Evolutionary conservation across 2,888 invertebrate species (phyloP).

Genomic region (Drosophila neonasuta): DNA sequence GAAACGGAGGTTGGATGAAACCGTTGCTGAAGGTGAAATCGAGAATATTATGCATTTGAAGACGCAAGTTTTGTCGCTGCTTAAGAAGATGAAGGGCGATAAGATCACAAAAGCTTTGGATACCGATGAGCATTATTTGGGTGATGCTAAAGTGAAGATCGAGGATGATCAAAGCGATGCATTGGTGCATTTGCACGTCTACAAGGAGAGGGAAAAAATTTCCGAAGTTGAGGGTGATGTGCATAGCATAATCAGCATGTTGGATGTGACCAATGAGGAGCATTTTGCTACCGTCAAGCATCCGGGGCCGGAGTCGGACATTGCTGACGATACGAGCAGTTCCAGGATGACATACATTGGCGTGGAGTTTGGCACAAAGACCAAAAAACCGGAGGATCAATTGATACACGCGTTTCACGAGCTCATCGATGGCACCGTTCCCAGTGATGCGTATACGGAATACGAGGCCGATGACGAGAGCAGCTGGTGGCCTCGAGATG

Average conservation of each 20-base stretch:
- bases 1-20: neutral
- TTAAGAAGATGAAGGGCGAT: constrained; percentile 43
- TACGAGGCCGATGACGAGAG: constrained; percentile 52
- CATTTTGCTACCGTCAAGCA: constrained; percentile 30
- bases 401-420: constrained; percentile 26
- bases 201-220: fast-evolving
- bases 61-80: constrained; percentile 24
- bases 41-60: neutral
- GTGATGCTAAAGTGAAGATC: neutral
- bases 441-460: constrained; percentile 9
- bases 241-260: constrained; percentile 35
- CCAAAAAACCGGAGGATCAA: constrained; percentile 15
- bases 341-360: constrained; percentile 17
- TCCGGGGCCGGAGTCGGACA: too few relatives aligned
- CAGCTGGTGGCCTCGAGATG: constrained; percentile 18
- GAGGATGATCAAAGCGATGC: neutral
- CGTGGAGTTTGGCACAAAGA: constrained; percentile 41
- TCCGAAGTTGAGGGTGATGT: neutral
- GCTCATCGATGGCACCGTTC: constrained; percentile 1
- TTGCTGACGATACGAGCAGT: neutral
- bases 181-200: constrained; percentile 1
- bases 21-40: neutral
- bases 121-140: constrained; percentile 11
- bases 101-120: constrained; percentile 33
- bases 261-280: constrained; percentile 34